phyloP scores from a whole-genome alignment of 2,113 vertebrate genomes.

The Coryphaenoides rupestris region DNA sequence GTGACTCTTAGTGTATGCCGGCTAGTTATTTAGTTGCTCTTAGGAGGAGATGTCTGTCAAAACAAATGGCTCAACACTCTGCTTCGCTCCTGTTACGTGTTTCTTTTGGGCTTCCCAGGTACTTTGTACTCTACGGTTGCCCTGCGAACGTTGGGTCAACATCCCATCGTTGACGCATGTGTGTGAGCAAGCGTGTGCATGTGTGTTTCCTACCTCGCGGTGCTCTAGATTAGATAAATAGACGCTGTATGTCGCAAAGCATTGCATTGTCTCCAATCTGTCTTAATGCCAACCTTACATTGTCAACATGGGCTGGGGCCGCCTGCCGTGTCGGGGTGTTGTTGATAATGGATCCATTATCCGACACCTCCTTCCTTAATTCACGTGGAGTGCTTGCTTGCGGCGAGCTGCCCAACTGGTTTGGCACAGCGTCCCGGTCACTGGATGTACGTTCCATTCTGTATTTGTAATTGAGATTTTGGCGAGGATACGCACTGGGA shows the following conservation, averaged over 20 bases:
- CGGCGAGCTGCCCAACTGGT: background rate
- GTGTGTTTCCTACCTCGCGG: constrained; percentile 21
- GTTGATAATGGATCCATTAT: background rate
- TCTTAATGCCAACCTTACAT: background rate
- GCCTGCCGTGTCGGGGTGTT: background rate
- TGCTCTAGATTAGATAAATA: constrained; percentile 44
- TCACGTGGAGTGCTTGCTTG: background rate
- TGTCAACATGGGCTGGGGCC: background rate
- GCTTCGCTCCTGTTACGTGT: background rate
- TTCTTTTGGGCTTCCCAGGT: background rate
- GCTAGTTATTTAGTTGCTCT: too few relatives aligned
- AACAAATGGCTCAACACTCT: background rate
- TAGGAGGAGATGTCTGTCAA: too few relatives aligned
- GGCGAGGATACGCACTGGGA: background rate
- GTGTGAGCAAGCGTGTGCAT: background rate
- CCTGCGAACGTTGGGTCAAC: background rate
- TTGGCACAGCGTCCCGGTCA: background rate
- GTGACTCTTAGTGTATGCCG: too few relatives aligned
- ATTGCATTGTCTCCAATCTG: background rate
- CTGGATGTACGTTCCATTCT: background rate
- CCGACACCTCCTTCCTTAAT: background rate
- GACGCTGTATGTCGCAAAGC: constrained; percentile 18
- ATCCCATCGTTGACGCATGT: background rate
- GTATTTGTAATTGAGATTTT: too few relatives aligned
- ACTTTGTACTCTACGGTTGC: background rate